phyloP scores from a whole-genome alignment of 2,888 invertebrate species.

The Halocaridina rubra region DNA sequence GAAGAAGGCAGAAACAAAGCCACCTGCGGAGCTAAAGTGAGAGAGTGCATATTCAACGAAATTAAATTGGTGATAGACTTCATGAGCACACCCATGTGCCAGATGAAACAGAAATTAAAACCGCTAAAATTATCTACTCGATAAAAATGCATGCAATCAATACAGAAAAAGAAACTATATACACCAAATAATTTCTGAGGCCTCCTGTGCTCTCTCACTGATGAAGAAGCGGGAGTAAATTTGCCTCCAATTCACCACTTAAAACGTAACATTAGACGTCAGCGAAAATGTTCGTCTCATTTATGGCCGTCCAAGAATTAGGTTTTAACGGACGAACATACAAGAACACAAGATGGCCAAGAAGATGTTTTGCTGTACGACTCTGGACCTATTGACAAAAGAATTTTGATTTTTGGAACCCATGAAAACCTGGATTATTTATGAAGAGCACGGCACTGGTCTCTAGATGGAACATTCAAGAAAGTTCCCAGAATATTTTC shows the following conservation, averaged over 20 bases:
- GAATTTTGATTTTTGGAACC: background rate
- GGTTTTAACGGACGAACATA: too few species aligned
- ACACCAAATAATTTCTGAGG: too few species aligned
- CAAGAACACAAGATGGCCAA: background rate
- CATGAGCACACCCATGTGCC: background rate
- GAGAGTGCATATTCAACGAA: background rate
- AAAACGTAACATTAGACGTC: background rate
- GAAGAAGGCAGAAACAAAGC: too few species aligned
- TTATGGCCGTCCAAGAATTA: background rate
- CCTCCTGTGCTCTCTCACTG: too few species aligned
- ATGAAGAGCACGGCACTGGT: too few species aligned
- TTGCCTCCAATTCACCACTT: background rate
- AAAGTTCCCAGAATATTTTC: background rate
- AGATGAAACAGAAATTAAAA: background rate
- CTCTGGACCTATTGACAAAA: background rate
- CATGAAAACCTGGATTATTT: background rate
- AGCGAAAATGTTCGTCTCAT: background rate
- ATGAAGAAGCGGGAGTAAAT: background rate
- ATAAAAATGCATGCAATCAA: too few species aligned
- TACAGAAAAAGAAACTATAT: too few species aligned
- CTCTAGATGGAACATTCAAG: background rate
- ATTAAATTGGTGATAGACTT: background rate
- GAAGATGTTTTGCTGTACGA: background rate
- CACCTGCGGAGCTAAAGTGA: background rate
- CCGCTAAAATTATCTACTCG: background rate